phyloP scores from a whole-genome alignment of 2,888 invertebrate genomes.

The Pterostichus niger region DNA sequence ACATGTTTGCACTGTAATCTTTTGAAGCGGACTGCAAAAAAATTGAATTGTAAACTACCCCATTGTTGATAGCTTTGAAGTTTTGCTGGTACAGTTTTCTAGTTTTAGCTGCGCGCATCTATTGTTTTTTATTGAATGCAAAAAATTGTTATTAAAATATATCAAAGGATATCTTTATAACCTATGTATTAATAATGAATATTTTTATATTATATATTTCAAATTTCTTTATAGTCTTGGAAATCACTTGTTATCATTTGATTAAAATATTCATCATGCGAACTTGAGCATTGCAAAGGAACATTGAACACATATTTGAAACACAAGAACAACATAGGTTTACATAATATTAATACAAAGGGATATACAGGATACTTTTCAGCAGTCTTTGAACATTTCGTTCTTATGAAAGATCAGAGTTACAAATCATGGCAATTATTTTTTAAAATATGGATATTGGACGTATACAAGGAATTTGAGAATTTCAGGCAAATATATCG shows the following conservation, averaged over 20 bases:
- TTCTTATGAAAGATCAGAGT: background rate
- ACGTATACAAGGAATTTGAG: slow-evolving; percentile 23
- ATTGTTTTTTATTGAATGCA: slow-evolving; percentile 18
- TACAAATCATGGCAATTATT: slow-evolving; percentile 38
- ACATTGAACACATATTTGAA: background rate
- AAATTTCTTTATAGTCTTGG: background rate
- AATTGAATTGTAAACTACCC: background rate
- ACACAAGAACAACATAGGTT: background rate
- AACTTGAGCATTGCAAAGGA: background rate
- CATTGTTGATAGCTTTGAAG: slow-evolving; percentile 22
- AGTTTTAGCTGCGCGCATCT: slow-evolving; percentile 30
- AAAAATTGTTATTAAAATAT: background rate
- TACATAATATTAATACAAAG: background rate
- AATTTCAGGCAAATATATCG: background rate
- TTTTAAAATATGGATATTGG: slow-evolving; percentile 21
- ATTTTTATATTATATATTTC: background rate
- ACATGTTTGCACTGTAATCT: background rate
- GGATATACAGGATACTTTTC: slow-evolving; percentile 9
- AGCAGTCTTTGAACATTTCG: background rate
- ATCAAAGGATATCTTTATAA: background rate
- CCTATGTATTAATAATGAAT: background rate
- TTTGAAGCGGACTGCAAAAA: background rate
- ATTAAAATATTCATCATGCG: slow-evolving; percentile 25
- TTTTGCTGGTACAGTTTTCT: slow-evolving; percentile 5
- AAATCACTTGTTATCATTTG: slow-evolving; percentile 5